Percentiles rank a stretch among this genome's conserved stretches.
Conservation (phyloP, 2,888 invertebrate species). For the Thymelicus sylvestris region DNA sequence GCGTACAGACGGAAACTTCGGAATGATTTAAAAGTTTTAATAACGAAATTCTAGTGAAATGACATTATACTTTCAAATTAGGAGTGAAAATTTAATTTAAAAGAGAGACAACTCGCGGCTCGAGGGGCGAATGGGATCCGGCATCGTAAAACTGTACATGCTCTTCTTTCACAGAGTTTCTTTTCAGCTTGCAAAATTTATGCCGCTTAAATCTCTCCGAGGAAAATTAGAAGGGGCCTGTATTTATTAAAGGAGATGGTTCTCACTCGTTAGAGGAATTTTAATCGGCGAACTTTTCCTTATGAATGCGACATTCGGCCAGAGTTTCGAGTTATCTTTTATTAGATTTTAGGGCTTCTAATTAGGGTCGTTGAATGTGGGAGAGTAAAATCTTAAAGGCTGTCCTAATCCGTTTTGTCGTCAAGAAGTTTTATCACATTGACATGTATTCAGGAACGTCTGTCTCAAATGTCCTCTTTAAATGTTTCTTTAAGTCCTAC, state of each 20-base stretch:
- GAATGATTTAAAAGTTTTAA: constrained; percentile 86
- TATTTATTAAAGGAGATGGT: constrained; percentile 82
- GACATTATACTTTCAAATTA: constrained; percentile 86
- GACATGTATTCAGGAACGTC: constrained; percentile 28
- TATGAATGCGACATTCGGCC: constrained; percentile 78
- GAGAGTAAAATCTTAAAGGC: constrained; percentile 71
- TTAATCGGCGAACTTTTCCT: constrained; percentile 80
- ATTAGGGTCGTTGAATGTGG: constrained; percentile 75
- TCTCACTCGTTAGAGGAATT: constrained; percentile 82
- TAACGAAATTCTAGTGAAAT: constrained; percentile 84
- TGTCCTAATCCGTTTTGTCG: constrained; percentile 51
- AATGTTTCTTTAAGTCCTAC: neutral
- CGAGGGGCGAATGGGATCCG: constrained; percentile 79
- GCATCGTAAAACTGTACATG: constrained; percentile 82
- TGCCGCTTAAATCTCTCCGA: constrained; percentile 79
- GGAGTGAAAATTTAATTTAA: constrained; percentile 86
- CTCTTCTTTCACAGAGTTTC: constrained; percentile 81
- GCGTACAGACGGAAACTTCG: constrained; percentile 72
- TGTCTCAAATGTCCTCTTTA: constrained; percentile 14
- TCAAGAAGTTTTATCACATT: constrained; percentile 30
- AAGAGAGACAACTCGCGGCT: constrained; percentile 82
- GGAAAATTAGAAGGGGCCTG: constrained; percentile 80
- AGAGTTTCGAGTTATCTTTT: constrained; percentile 80
- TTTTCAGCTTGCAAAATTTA: constrained; percentile 82
- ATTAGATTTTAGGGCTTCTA: constrained; percentile 76